phyloP scores from a whole-genome alignment of 1,140 invertebrate genomes.

The Hormaphis cornu region DNA sequence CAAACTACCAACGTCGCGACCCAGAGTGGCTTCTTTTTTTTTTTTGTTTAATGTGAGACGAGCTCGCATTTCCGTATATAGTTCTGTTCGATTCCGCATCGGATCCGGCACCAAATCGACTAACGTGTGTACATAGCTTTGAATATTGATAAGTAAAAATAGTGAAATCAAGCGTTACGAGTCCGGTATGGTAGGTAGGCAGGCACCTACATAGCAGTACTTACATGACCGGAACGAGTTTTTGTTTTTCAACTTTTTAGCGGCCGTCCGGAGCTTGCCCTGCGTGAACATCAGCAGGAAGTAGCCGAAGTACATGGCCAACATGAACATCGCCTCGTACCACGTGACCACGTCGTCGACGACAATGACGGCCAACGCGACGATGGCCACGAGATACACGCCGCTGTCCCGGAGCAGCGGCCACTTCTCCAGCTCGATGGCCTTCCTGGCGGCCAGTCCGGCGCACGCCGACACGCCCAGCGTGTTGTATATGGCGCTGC shows the following conservation, averaged over 20 bases:
- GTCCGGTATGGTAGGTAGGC: too few species aligned
- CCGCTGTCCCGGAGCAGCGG: slow-evolving; percentile 74
- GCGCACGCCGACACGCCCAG: slow-evolving; percentile 58
- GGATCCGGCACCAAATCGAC: too few species aligned
- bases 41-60: too few species aligned
- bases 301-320: slow-evolving; percentile 60
- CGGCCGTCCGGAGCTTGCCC: slow-evolving; percentile 42
- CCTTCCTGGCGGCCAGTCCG: slow-evolving; percentile 54
- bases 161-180: too few species aligned
- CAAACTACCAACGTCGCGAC: too few species aligned
- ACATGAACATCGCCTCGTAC: slow-evolving; percentile 61
- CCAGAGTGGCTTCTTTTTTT: too few species aligned
- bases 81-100: too few species aligned
- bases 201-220: too few species aligned
- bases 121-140: too few species aligned
- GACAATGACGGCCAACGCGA: slow-evolving; percentile 62
- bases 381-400: slow-evolving; percentile 70
- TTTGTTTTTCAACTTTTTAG: slow-evolving; percentile 35
- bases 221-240: slow-evolving; percentile 35
- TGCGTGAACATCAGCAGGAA: slow-evolving; percentile 54
- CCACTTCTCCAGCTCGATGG: slow-evolving; percentile 72
- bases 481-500: slow-evolving; percentile 62
- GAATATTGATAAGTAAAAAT: too few species aligned
- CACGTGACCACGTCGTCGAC: slow-evolving; percentile 70
- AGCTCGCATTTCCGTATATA: too few species aligned